Percentiles rank a stretch among this genome's conserved stretches.
These are phyloP conservation scores for Bucorvus abyssinicus DNA, from an alignment of 2,797 vertebrate species.

Conservation along the genomic window DNA sequence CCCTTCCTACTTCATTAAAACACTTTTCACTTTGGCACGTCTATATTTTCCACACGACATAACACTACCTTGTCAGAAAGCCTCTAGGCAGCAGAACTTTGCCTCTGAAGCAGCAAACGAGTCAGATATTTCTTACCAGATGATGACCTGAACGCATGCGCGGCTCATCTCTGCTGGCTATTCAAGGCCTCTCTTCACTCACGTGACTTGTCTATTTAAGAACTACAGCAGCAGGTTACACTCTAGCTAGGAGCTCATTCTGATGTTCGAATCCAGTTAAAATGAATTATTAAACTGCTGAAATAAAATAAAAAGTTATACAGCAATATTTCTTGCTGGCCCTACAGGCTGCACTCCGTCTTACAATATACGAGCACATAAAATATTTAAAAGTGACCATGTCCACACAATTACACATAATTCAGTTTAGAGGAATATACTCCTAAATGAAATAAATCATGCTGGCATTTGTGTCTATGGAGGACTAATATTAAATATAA, in stretches of 20 bases:
- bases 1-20: background rate
- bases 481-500: conserved; percentile 51
- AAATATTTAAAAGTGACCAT: conserved; percentile 72
- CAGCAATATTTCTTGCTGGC: conserved; percentile 38
- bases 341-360: conserved; percentile 32
- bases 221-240: background rate
- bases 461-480: conserved; percentile 17
- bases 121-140: background rate
- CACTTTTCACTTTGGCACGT: background rate
- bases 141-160: fast-evolving
- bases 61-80: background rate
- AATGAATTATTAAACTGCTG: conserved; percentile 30
- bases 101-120: background rate
- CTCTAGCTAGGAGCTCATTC: background rate
- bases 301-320: conserved; percentile 41
- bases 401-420: conserved; percentile 60
- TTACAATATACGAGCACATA: conserved; percentile 49
- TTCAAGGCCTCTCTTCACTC: background rate
- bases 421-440: conserved; percentile 46
- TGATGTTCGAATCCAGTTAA: background rate
- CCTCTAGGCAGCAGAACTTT: background rate
- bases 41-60: background rate
- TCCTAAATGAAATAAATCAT: conserved; percentile 39
- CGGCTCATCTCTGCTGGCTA: background rate
- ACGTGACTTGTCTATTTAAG: background rate